A percentile compares a stretch with the other conserved stretches of the same genome.
phyloP scores from a whole-genome alignment of 2,113 vertebrate genomes.

The Onychorhynchus coronatus region DNA sequence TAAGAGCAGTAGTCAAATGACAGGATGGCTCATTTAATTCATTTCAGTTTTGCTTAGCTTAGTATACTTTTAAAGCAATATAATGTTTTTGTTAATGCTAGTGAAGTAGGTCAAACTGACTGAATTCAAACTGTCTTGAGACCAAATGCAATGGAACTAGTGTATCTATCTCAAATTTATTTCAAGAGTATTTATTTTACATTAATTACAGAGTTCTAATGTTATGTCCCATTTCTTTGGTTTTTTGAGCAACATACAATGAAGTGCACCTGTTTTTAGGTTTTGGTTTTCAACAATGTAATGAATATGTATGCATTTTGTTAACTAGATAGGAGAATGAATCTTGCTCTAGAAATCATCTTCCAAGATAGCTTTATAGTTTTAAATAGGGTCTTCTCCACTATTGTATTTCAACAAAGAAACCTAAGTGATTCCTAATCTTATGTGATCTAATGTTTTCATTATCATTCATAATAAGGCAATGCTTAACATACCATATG shows the following conservation, averaged over 20 bases:
- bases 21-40: not conserved
- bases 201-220: not conserved
- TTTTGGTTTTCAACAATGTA: not conserved
- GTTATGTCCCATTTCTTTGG: not conserved
- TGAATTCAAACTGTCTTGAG: not conserved
- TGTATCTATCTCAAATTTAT: not conserved
- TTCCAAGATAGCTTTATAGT: not conserved
- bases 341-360: not conserved
- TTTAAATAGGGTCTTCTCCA: not conserved
- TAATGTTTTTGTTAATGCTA: not conserved
- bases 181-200: not conserved
- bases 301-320: not conserved
- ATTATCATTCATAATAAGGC: not conserved
- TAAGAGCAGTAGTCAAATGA: fast-evolving
- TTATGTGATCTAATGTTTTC: not conserved
- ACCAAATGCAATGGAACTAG: not conserved
- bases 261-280: not conserved
- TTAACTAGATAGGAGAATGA: not conserved
- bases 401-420: not conserved
- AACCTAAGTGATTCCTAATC: not conserved
- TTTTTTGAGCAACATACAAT: not conserved
- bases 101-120: not conserved
- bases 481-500: not conserved
- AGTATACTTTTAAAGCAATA: not conserved
- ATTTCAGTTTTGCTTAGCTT: not conserved